Percentiles rank a stretch among this genome's conserved stretches.
Evolutionary conservation across 2,888 invertebrate genomes (phyloP).

Genomic region (Agonopterix heracliana): DNA sequence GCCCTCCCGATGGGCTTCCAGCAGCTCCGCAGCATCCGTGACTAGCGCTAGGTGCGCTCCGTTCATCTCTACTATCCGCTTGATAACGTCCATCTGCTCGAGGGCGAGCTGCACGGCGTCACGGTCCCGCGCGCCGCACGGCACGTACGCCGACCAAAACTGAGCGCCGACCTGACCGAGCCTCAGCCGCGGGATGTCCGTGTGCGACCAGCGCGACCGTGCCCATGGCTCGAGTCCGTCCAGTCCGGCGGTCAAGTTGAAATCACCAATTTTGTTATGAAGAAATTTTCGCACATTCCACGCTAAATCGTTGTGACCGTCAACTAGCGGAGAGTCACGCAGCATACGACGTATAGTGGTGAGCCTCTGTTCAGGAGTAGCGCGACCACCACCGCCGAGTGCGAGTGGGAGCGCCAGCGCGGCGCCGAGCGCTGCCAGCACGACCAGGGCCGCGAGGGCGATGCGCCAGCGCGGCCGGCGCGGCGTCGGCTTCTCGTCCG

Average conservation of each 20-base stretch:
- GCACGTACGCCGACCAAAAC: slow-evolving; percentile 93
- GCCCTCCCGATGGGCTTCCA: slow-evolving; percentile 83
- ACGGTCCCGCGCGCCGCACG: slow-evolving; percentile 88
- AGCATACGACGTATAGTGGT: slow-evolving; percentile 80
- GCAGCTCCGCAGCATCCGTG: slow-evolving; percentile 81
- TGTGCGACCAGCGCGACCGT: slow-evolving; percentile 92
- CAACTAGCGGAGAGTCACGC: slow-evolving; percentile 82
- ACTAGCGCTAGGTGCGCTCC: slow-evolving; percentile 83
- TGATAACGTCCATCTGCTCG: slow-evolving; percentile 91
- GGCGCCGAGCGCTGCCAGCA: slow-evolving; percentile 75
- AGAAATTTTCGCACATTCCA: slow-evolving; percentile 94
- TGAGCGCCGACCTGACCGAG: slow-evolving; percentile 92
- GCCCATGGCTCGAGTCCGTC: slow-evolving; percentile 88
- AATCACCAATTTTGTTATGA: slow-evolving; percentile 84
- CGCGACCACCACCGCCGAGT: slow-evolving; percentile 63
- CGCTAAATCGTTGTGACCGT: slow-evolving; percentile 91
- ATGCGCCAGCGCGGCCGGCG: slow-evolving; percentile 75
- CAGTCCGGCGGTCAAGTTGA: slow-evolving; percentile 80
- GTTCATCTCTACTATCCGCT: slow-evolving; percentile 82
- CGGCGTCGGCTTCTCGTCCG: slow-evolving; percentile 66
- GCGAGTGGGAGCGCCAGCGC: slow-evolving; percentile 77
- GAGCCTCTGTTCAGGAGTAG: slow-evolving; percentile 78
- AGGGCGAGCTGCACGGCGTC: slow-evolving; percentile 90
- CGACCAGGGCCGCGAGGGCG: slow-evolving; percentile 76
- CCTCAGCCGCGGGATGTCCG: slow-evolving; percentile 90